phyloP scores from a whole-genome alignment of 2,888 invertebrate species.

The Agrochola circellaris region DNA sequence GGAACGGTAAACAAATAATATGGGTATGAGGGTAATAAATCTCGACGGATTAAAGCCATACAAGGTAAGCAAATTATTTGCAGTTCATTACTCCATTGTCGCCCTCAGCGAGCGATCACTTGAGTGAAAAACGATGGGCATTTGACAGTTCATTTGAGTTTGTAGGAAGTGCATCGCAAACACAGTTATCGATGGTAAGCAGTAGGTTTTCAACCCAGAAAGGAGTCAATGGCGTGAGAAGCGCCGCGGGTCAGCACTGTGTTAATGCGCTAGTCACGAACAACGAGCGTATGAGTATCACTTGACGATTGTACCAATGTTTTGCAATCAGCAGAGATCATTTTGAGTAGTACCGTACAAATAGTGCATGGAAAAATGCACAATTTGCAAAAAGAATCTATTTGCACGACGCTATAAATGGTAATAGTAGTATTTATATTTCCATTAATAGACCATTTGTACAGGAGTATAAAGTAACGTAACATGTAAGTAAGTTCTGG shows the following conservation, averaged over 20 bases:
- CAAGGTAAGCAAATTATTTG: constrained; percentile 43
- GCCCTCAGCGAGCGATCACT: constrained; percentile 46
- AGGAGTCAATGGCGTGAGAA: constrained; percentile 78
- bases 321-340: constrained; percentile 41
- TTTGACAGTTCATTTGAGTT: constrained; percentile 53
- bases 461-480: neutral
- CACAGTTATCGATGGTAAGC: constrained; percentile 61
- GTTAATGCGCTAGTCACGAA: constrained; percentile 77
- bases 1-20: constrained; percentile 29
- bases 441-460: neutral
- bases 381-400: neutral
- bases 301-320: constrained; percentile 50
- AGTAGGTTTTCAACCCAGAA: constrained; percentile 72
- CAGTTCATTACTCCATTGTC: constrained; percentile 44
- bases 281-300: constrained; percentile 60
- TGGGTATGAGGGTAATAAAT: constrained; percentile 35
- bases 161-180: constrained; percentile 46
- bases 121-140: constrained; percentile 44
- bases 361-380: constrained; percentile 21
- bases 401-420: neutral
- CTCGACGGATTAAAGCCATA: constrained; percentile 26
- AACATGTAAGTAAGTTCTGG: neutral
- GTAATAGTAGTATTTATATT: neutral
- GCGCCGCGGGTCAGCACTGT: constrained; percentile 71
- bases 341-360: constrained; percentile 20